phyloP scores from a whole-genome alignment of 2,888 invertebrate genomes.

The Lasioglossum lativentre region DNA sequence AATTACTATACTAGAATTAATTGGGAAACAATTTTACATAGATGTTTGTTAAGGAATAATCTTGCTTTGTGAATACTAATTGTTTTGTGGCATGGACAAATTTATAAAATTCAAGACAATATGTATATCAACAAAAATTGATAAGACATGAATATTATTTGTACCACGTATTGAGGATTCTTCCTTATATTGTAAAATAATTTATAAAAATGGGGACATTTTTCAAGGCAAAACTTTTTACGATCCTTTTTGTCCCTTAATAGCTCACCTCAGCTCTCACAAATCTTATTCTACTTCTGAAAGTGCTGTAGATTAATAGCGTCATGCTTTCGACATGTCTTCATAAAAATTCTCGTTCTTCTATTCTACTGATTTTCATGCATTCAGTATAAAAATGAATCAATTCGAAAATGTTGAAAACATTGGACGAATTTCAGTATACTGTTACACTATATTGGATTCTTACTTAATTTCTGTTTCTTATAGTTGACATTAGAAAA shows the following conservation, averaged over 20 bases:
- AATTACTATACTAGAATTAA: background rate
- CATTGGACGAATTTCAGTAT: background rate
- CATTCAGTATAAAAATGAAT: background rate
- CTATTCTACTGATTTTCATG: background rate
- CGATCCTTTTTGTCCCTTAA: background rate
- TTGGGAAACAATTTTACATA: background rate
- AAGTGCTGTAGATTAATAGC: constrained; percentile 7
- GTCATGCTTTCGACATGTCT: background rate
- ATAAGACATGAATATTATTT: background rate
- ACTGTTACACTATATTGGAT: background rate
- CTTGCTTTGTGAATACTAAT: background rate
- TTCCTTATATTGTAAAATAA: background rate
- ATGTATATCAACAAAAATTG: background rate
- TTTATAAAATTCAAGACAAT: background rate
- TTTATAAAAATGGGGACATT: background rate
- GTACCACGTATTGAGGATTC: background rate
- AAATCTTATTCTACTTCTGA: constrained; percentile 11
- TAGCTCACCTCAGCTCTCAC: background rate
- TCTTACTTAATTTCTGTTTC: background rate
- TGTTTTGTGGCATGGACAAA: background rate
- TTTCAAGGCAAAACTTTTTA: background rate
- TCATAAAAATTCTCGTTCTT: background rate
- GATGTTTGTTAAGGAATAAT: background rate
- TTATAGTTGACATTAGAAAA: background rate
- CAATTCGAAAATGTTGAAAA: background rate